Base-by-base conservation (phyloP, 1,140 invertebrate species). In the Parapsyche elsis region DNA sequence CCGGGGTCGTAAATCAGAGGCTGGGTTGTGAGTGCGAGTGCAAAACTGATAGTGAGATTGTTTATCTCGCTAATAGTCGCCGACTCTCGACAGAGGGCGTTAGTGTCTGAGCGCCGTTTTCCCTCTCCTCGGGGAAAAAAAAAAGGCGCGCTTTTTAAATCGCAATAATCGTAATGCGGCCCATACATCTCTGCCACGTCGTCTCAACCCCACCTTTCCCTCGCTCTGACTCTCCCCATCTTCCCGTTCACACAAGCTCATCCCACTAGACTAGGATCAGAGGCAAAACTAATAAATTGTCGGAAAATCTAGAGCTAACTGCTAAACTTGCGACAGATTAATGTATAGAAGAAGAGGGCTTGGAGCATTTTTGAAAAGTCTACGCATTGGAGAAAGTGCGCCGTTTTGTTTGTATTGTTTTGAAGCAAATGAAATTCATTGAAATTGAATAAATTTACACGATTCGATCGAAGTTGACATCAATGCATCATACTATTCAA, bases 11-110 rank as follows among this genome's bases (percentile, higher is more conserved):
- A 78, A 81, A 78, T 78, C 80, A 81, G 74, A 73, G 9, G 59
- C 14, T 16, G 16, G 67, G 19, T 53, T 64, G 61, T 71, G 14
- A 38, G 26, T 45, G 38, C 67, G 67, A 45, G 71, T 4, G 30
- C 4, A 73, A 16, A 38, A 67, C 64, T 67, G 76, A 77, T 77
- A 77, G 26, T 67, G 59, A 70, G 80, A 81, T 78, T 81, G 76
- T 74, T 81, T 81, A 81, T 81, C 80, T 81, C 76, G 76, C 80
- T 81, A 81, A 81, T 81, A 78, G 73, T 21, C 46, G 24, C 9
- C 64, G 10, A 2, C 64, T 67, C 64, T 23, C 24, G 5, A 9
- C 23, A 26, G 24, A 12, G 64, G 49, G 49, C 16, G 49, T 53
- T 53, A 53, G 49, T 53, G 49, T 53, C 49, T 53, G 16, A 2